Evolutionary conservation across 2,113 vertebrate genomes (phyloP), one percentile per base, ranked within the genome.

Genomic region (Brachionichthys hirsutus): DNA sequence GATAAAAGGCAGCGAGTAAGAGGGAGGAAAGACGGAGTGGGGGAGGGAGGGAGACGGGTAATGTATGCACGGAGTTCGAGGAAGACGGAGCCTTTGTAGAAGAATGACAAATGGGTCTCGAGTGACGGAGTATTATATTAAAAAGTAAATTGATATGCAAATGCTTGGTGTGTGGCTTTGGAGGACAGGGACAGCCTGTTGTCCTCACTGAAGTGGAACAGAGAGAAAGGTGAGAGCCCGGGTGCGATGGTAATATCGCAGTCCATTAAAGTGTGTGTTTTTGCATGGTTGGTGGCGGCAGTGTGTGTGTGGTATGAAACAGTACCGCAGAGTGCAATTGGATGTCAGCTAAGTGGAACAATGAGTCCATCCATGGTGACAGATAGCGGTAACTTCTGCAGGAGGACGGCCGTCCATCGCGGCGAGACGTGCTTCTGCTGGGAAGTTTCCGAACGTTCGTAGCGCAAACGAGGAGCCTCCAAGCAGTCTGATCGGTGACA

Each of bases 111-210:
- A 90, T 86, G 82, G 77, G 70, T 88, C 87, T 88, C 85, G 67
- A 86, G 83, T 89, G 89, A 89, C 87, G 88, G 84, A 86, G 80
- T 86, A 85, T 91, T 88, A 87, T 88, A 89, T 86, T 84, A 88
- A 87, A 90, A 89, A 89, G 83, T 83, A 91, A 90, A 92, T 90
- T 90, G 89, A 91, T 89, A 92, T 92, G 89, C 86, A 92, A 92
- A 91, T 91, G 80, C 69, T 55, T 74, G 83, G 68, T 66, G 73
- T 82, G 84, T 81, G 74, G 81, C 84, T 86, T 84, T 82, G 69
- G 83, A 85, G 85, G 78, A 82, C 80, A 65, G 76, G 81, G 84
- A 85, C 82, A 84, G 87, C 81, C 82, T 88, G 84, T 90, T 86
- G 82, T 88, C 84, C 74, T 75, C 76, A 58, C 40, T 84, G 81